These are phyloP conservation scores for Salarias fasciatus DNA, from an alignment of 2,797 vertebrate species.

Conservation along the genomic window DNA sequence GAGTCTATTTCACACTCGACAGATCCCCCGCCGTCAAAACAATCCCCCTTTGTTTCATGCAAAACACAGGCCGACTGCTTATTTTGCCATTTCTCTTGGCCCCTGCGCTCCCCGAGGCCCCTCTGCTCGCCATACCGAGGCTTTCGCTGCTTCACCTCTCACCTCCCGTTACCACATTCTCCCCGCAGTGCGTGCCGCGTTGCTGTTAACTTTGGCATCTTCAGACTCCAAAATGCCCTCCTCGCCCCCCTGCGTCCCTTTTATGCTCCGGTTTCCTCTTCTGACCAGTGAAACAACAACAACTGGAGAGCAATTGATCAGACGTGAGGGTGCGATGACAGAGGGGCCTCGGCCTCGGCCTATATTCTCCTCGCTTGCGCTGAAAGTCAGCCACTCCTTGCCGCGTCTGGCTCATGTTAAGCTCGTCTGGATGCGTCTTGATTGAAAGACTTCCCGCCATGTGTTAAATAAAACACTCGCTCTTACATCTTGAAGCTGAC, in stretches of 20 bases:
- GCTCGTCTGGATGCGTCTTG: conserved; percentile 54
- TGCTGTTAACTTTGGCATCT: conserved; percentile 75
- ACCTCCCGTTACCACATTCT: conserved; percentile 51
- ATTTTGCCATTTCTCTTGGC: conserved; percentile 20
- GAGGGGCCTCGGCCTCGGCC: conserved; percentile 30
- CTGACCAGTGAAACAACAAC: conserved; percentile 38
- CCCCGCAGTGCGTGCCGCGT: conserved; percentile 53
- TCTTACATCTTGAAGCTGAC: conserved; percentile 38
- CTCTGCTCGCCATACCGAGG: conserved; percentile 42
- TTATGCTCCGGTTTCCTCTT: conserved; percentile 38
- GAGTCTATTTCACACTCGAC: conserved; percentile 45
- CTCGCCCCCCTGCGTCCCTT: background rate
- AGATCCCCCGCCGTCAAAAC: conserved; percentile 60
- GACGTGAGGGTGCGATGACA: conserved; percentile 37
- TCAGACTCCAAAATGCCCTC: conserved; percentile 43
- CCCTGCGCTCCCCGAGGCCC: conserved; percentile 41
- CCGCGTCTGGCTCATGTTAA: conserved; percentile 50
- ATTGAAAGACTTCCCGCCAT: conserved; percentile 64
- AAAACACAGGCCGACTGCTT: conserved; percentile 24
- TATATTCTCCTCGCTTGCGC: conserved; percentile 23
- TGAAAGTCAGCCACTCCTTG: conserved; percentile 47
- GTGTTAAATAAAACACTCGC: conserved; percentile 44
- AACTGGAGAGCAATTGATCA: conserved; percentile 40
- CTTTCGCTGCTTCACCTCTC: conserved; percentile 62
- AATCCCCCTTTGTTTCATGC: conserved; percentile 54